phyloP scores from a whole-genome alignment of 2,113 vertebrate species.

The Mus spicilegus region DNA sequence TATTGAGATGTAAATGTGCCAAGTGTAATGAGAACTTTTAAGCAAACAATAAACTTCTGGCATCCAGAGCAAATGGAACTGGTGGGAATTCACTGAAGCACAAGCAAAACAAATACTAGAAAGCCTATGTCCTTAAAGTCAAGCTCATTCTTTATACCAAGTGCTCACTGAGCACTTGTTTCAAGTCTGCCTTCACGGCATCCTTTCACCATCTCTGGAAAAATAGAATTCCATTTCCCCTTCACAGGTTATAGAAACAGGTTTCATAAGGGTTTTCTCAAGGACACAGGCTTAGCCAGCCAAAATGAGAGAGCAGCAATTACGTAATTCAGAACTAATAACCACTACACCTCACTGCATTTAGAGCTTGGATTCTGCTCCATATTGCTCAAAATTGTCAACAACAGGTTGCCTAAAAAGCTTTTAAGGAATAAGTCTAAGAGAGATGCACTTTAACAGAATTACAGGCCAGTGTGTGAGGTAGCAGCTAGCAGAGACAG shows the following conservation, averaged over 20 bases:
- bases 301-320: slow-evolving; percentile 15
- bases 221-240: not conserved
- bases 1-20: not conserved
- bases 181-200: not conserved
- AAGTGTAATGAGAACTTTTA: slow-evolving; percentile 8
- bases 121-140: not conserved
- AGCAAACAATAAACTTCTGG: not conserved
- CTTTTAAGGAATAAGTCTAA: slow-evolving; percentile 1
- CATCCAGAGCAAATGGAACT: not conserved
- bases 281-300: not conserved
- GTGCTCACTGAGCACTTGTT: not conserved
- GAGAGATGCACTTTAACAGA: slow-evolving; percentile 22
- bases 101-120: not conserved
- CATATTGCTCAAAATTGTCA: slow-evolving; percentile 28
- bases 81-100: not conserved
- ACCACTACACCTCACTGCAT: not conserved
- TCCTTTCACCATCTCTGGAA: not conserved
- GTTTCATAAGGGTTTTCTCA: slow-evolving; percentile 20
- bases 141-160: not conserved
- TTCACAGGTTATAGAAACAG: not conserved
- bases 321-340: slow-evolving; percentile 26
- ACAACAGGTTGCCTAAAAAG: not conserved
- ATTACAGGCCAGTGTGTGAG: slow-evolving; percentile 14
- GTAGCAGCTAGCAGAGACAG: not conserved
- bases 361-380: not conserved